Percentiles rank a stretch among this genome's conserved stretches.
Conservation (phyloP, 1,140 invertebrate genomes). For the Portunus trituberculatus region DNA sequence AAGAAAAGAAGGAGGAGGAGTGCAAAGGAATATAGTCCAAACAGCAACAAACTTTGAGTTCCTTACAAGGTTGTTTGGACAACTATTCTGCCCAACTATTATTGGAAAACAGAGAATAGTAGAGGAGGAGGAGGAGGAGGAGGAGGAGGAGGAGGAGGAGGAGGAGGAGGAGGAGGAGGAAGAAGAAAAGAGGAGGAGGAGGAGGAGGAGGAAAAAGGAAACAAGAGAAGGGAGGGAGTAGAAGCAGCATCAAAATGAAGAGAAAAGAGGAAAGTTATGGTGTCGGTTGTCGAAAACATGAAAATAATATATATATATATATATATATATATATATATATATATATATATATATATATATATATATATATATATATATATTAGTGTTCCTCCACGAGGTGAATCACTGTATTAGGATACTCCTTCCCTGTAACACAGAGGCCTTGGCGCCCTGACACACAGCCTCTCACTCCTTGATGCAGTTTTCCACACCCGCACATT, state of each 20-base stretch:
- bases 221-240: not conserved
- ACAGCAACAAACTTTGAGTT: not conserved
- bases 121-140: not conserved
- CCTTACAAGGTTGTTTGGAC: not conserved
- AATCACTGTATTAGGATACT: too few species aligned
- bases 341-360: constrained; percentile 41
- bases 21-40: not conserved
- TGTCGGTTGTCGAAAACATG: not conserved
- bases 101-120: not conserved
- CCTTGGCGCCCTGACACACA: not conserved
- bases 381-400: too few species aligned
- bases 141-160: not conserved
- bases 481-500: too few species aligned
- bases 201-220: not conserved
- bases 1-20: not conserved
- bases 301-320: constrained; percentile 36
- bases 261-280: not conserved
- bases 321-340: constrained; percentile 48
- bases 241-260: not conserved
- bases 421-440: not conserved
- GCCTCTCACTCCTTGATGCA: too few species aligned
- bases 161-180: not conserved
- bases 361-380: constrained; percentile 55
- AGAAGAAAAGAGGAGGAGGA: too few species aligned
- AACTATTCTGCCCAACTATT: not conserved